Conservation (phyloP, 2,888 invertebrate genomes). For the Spodoptera picta region DNA sequence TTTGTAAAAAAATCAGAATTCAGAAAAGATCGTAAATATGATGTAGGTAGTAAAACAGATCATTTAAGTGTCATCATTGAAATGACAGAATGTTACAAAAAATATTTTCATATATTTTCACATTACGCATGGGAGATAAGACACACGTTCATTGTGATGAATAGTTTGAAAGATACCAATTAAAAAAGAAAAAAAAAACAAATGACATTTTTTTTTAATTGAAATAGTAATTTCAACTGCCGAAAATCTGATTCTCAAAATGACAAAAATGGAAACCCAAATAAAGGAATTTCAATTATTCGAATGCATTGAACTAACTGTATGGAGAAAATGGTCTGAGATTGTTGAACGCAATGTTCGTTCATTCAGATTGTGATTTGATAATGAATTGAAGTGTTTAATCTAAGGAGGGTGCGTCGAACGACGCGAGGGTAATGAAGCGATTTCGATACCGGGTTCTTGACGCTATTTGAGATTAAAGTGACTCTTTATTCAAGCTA, state of each 20-base stretch:
- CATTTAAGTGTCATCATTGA: too few relatives aligned
- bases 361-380: conserved; percentile 35
- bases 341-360: conserved; percentile 27
- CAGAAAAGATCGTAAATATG: too few relatives aligned
- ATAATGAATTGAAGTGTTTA: conserved; percentile 37
- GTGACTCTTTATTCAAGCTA: background rate
- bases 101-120: too few relatives aligned
- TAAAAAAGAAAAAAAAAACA: too few relatives aligned
- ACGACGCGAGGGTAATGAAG: conserved; percentile 30
- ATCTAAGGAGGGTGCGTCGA: conserved; percentile 29
- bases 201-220: too few relatives aligned
- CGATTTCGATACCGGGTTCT: conserved; percentile 1
- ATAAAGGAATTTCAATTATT: conserved; percentile 29
- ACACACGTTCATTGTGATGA: too few relatives aligned
- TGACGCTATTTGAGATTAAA: conserved; percentile 3
- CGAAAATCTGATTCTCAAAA: background rate
- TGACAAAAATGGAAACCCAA: conserved; percentile 1
- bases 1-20: too few relatives aligned
- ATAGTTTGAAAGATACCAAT: too few relatives aligned
- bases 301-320: conserved; percentile 27
- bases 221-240: too few relatives aligned
- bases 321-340: conserved; percentile 19
- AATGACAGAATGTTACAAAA: too few relatives aligned
- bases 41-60: too few relatives aligned
- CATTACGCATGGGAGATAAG: too few relatives aligned